These are phyloP conservation scores for Plebejus melissa DNA, from an alignment of 2,888 invertebrate species.

Conservation along the genomic window DNA sequence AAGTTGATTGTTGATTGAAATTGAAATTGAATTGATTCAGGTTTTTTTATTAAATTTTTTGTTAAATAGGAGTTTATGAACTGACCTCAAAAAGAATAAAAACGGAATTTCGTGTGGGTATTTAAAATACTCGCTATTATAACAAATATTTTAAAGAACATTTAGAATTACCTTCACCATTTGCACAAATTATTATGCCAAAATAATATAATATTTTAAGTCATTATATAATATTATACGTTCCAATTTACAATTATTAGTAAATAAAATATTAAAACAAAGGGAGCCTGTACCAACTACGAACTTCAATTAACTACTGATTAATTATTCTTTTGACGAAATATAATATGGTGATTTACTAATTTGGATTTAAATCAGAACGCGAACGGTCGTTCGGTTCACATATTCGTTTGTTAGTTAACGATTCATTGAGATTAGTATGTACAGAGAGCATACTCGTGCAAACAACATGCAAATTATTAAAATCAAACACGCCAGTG, in stretches of 20 bases:
- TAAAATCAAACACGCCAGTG: slow-evolving; percentile 2
- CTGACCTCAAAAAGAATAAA: too few species aligned
- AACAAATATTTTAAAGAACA: too few species aligned
- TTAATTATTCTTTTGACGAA: slow-evolving; percentile 9
- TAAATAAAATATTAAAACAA: not conserved
- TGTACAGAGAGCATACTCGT: slow-evolving; percentile 3
- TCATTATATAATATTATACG: not conserved
- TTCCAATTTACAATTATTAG: not conserved
- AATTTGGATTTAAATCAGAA: slow-evolving; percentile 11
- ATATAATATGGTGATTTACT: not conserved
- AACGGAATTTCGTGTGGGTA: too few species aligned
- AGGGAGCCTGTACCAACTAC: not conserved
- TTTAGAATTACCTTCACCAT: not conserved
- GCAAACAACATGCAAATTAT: not conserved
- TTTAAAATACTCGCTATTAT: too few species aligned
- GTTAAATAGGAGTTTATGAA: too few species aligned
- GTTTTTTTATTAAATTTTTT: too few species aligned
- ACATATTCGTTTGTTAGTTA: slow-evolving; percentile 6
- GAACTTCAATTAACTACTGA: not conserved
- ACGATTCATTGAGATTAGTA: slow-evolving; percentile 14
- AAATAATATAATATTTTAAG: not conserved
- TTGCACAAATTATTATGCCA: not conserved
- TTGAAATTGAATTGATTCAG: too few species aligned
- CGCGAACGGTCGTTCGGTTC: not conserved
- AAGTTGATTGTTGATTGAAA: not conserved